A percentile compares a stretch with the other conserved stretches of the same genome.
Evolutionary conservation across 2,113 vertebrate genomes (phyloP).

Genomic region (Oriolus oriolus): DNA sequence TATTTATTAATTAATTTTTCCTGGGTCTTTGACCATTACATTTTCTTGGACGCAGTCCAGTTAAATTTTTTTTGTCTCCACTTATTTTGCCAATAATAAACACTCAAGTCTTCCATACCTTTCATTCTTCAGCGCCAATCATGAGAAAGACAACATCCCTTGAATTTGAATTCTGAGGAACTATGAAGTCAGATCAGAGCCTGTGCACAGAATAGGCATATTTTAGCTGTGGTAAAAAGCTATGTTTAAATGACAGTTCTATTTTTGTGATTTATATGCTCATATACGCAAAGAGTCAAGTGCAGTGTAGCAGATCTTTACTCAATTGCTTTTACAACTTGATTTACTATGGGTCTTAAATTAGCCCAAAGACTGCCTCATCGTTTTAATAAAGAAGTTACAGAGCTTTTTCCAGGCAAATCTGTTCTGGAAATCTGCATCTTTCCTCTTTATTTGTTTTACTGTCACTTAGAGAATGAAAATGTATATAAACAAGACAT

Average conservation of each 20-base stretch:
- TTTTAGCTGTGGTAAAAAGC: background rate
- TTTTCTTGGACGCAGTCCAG: background rate
- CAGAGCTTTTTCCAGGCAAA: background rate
- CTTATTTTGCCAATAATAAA: background rate
- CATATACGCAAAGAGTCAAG: background rate
- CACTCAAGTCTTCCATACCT: background rate
- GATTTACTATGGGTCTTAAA: background rate
- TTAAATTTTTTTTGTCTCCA: background rate
- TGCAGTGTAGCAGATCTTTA: background rate
- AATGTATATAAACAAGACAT: conserved; percentile 18
- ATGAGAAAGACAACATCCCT: background rate
- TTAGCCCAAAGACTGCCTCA: background rate
- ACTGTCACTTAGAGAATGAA: conserved; percentile 12
- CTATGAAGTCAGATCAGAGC: background rate
- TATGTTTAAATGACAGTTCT: background rate
- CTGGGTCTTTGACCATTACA: background rate
- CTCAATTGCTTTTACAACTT: conserved; percentile 11
- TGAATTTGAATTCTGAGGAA: background rate
- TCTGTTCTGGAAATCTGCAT: conserved; percentile 2
- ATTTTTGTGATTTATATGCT: conserved; percentile 3
- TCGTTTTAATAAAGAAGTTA: conserved; percentile 6
- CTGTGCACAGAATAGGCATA: background rate
- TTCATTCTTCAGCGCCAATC: background rate
- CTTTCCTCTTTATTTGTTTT: conserved; percentile 50
- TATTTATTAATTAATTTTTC: background rate